Base-by-base conservation (phyloP, 2,113 vertebrate species). In the Leptodactylus fuscus region DNA sequence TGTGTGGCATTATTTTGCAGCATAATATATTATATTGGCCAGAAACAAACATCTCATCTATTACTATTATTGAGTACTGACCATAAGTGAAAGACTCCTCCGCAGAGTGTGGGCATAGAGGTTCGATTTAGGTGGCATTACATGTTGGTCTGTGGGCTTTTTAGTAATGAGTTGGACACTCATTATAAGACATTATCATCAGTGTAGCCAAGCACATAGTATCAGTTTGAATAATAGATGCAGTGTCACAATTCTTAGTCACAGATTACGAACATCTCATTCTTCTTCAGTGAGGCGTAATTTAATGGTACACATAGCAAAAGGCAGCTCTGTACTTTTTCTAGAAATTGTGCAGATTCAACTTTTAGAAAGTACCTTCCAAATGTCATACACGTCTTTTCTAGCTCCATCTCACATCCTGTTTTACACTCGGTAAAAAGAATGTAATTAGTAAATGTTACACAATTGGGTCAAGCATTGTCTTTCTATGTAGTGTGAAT, bases 331-430 rank as follows among this genome's bases (percentile, higher is more conserved):
- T 32, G 48, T 55, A 58, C 5, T 34, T 53, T 53, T 77, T 77
- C 4, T 53, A 34, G 12, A 58, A 58, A 79, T 41, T 60, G 77
- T 79, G 53, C 51, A 32, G 18, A 27, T 36, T 79, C 53, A 60
- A 16, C 20, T 41, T 24, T 60, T n/a, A 79, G 38, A 78, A 79
- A 79, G 77, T 79, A 79, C 77, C 12, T 79, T 79, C 12, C 11
- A 79, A 79, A 79, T 58, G 77, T 79, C 34, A 60, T 24, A 38
- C 2, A 13, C 24, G 1, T 13, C 20, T n/a, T n/a, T 24, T 60
- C 4, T 24, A 3, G 60, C 77, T 38, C 34, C 10, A 60, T 60
- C 49, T 60, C 77, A 79, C n/a, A 24, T 60, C 53, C 77, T 79
- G 77, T 24, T 13, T 60, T 75, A 20, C 24, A 5, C 32, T 6